phyloP scores from a whole-genome alignment of 2,888 invertebrate genomes.

The Troilus luridus region DNA sequence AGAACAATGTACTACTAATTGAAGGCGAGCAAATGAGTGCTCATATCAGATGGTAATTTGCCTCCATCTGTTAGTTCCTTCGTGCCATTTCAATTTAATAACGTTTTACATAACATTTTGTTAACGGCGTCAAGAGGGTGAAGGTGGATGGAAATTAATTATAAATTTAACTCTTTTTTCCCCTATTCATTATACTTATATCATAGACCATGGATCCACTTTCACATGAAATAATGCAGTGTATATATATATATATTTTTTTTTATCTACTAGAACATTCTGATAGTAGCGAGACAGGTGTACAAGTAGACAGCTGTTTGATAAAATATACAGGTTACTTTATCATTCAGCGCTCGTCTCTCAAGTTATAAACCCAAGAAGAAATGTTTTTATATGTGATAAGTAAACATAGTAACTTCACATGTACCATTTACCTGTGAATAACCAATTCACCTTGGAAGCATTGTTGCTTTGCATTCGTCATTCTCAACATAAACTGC shows the following conservation, averaged over 20 bases:
- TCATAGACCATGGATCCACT: constrained; percentile 15
- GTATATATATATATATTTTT: neutral
- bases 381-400: neutral
- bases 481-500: neutral
- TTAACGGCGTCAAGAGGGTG: neutral
- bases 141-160: neutral
- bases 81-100: neutral
- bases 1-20: constrained; percentile 26
- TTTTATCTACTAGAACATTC: neutral
- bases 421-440: neutral
- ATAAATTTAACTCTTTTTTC: neutral
- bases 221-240: constrained; percentile 9
- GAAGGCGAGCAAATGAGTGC: neutral
- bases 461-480: neutral
- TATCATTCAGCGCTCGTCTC: neutral
- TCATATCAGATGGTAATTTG: neutral
- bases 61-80: neutral
- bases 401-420: neutral
- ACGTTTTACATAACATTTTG: neutral
- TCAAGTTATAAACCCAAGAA: neutral
- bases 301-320: neutral
- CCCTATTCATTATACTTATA: neutral
- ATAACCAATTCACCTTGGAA: neutral
- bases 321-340: constrained; percentile 17
- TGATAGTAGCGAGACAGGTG: constrained; percentile 2